Evolutionary conservation across 1,140 invertebrate species (phyloP).

Genomic region (Adoxophyes honmai): DNA sequence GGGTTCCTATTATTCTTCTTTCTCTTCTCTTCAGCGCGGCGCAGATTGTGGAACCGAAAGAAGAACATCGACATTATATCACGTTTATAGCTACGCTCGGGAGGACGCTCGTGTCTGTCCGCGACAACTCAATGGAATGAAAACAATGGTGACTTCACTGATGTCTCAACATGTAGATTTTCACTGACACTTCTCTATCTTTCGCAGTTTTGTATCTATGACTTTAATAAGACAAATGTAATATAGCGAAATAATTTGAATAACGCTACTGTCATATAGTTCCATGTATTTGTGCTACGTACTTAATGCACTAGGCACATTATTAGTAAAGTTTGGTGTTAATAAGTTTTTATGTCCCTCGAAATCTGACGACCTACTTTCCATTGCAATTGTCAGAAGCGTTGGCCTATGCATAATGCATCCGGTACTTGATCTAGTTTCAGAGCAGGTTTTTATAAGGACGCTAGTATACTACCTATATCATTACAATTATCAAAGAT

Average conservation of each 20-base stretch:
- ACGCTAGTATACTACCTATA: no score
- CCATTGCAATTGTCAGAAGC: background rate
- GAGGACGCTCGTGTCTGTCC: conserved; percentile 10
- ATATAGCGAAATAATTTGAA: no score
- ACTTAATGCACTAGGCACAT: background rate
- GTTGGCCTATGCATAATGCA: conserved; percentile 8
- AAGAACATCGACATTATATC: conserved; percentile 93
- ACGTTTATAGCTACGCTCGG: conserved; percentile 19
- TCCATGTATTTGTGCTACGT: no score
- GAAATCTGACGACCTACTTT: conserved; percentile 6
- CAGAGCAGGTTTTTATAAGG: background rate
- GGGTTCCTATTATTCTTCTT: conserved; percentile 71
- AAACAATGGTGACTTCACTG: conserved; percentile 2
- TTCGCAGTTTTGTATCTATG: background rate
- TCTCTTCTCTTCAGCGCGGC: conserved; percentile 86
- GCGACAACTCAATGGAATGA: conserved; percentile 7
- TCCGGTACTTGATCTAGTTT: background rate
- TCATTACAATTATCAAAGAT: no score
- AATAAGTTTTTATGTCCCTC: conserved; percentile 6
- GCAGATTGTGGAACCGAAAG: conserved; percentile 94
- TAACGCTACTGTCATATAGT: no score
- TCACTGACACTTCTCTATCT: conserved; percentile 3
- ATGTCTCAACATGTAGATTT: conserved; percentile 2
- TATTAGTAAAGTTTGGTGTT: background rate
- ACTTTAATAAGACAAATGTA: no score